A percentile compares a stretch with the other conserved stretches of the same genome.
Conservation (phyloP, 2,797 vertebrate species). For the Moxostoma hubbsi region DNA sequence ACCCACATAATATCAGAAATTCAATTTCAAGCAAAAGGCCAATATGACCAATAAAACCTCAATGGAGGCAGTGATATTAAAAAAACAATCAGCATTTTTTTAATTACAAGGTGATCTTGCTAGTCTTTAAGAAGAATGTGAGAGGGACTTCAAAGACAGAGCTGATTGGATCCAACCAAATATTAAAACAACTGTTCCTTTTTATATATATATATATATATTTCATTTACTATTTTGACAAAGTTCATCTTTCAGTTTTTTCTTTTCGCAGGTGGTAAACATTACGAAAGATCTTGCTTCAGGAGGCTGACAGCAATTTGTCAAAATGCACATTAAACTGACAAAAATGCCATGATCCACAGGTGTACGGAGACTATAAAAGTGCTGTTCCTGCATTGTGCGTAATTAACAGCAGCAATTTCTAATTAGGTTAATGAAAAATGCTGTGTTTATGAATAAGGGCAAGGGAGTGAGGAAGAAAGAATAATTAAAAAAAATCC, state of each 20-base stretch:
- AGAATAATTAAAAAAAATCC: slow-evolving; percentile 17
- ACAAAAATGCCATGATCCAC: slow-evolving; percentile 41
- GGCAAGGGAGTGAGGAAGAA: neutral
- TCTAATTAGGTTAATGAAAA: slow-evolving; percentile 69
- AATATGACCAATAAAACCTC: slow-evolving; percentile 71
- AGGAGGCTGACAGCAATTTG: neutral
- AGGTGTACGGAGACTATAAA: slow-evolving; percentile 43
- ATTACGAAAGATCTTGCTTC: neutral
- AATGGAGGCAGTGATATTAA: slow-evolving; percentile 75
- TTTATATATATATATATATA: neutral
- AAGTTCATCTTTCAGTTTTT: neutral
- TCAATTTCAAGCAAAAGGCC: slow-evolving; percentile 79
- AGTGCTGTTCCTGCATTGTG: slow-evolving; percentile 52
- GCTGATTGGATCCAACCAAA: slow-evolving; percentile 9
- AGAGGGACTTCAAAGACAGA: slow-evolving; percentile 46
- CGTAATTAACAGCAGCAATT: slow-evolving; percentile 63
- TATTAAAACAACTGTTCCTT: slow-evolving; percentile 6
- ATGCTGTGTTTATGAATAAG: slow-evolving; percentile 54
- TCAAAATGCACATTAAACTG: neutral
- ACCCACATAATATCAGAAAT: slow-evolving; percentile 77
- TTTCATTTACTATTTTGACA: neutral
- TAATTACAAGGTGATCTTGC: slow-evolving; percentile 66
- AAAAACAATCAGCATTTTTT: slow-evolving; percentile 76
- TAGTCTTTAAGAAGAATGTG: slow-evolving; percentile 56
- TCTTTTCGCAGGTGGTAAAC: neutral